A percentile compares a stretch with the other conserved stretches of the same genome.
Evolutionary conservation across 2,888 invertebrate genomes (phyloP).

Genomic region (Corythucha ciliata): DNA sequence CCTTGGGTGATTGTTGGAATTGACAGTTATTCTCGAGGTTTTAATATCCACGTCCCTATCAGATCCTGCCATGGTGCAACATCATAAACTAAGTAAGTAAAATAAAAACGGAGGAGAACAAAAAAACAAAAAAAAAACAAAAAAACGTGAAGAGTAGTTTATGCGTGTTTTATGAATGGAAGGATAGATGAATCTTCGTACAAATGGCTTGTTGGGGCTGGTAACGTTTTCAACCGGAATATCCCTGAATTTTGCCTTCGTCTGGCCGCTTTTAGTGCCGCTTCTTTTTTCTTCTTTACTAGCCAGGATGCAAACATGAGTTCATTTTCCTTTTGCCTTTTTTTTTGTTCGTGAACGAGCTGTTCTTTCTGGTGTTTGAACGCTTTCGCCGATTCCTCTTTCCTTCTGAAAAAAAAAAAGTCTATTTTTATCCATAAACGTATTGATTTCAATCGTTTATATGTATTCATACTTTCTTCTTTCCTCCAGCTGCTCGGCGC

Average conservation of each 20-base stretch:
- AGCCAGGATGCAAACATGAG: slow-evolving; percentile 34
- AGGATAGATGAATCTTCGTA: too few species aligned
- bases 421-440: too few species aligned
- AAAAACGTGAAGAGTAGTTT: too few species aligned
- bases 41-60: too few species aligned
- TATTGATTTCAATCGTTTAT: too few species aligned
- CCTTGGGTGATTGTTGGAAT: too few species aligned
- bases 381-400: slow-evolving; percentile 27
- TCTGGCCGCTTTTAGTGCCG: slow-evolving; percentile 27
- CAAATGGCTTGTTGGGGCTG: slow-evolving; percentile 32
- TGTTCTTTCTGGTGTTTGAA: slow-evolving; percentile 28
- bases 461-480: slow-evolving; percentile 37
- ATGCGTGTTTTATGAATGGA: too few species aligned
- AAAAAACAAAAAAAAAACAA: neutral
- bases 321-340: slow-evolving; percentile 34
- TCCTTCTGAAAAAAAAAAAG: slow-evolving; percentile 24
- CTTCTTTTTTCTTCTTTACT: slow-evolving; percentile 33
- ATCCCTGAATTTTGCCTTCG: slow-evolving; percentile 24
- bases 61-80: neutral
- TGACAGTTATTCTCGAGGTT: too few species aligned
- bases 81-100: too few species aligned
- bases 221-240: slow-evolving; percentile 28
- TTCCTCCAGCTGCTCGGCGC: slow-evolving; percentile 35
- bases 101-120: too few species aligned
- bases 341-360: slow-evolving; percentile 31